Base-by-base conservation (phyloP, 2,797 vertebrate species). In the Esox masquinongy region DNA sequence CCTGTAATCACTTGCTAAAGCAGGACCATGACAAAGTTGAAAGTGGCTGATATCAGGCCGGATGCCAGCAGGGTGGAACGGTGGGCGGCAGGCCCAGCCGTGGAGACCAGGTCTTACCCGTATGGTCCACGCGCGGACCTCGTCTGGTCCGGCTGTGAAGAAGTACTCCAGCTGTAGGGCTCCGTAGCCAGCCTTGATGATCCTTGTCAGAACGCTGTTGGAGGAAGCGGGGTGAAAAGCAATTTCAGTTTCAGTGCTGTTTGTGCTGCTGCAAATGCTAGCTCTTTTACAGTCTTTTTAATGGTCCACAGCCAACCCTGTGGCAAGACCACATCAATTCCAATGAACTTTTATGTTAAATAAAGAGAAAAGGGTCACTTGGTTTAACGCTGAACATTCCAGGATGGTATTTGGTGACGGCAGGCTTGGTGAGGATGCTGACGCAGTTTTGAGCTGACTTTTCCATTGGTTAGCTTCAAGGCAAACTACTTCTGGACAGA, bases 1-100 rank as follows among this genome's bases (percentile, higher is more conserved):
- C 95, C 96, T 97, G 95, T 98, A 97, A 97, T 96, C 95, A 97
- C 95, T 96, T 95, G 95, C 95, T 96, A 96, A 97, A 83, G 96
- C 95, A 94, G 94, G 94, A 95, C 95, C 96, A 96, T 97, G 96
- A 97, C 96, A 96, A 95, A 97, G 96, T 97, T 97, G 95, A 96
- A 95, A 96, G 95, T 95, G 94, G 93, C 95, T 92, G 96, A 97
- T 97, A 98, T 96, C 95, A 95, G 96, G 90, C 93, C 94, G 94
- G 94, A 93, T 85, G 95, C 95, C 95, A 96, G 95, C 95, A 96
- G 96, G 95, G 94, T 95, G 95, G 96, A 95, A 95, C 93, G 89
- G 91, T 90, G 89, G 76, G 78, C 83, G 82, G 76, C 36, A 9
- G n/a, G 79, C 80, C 85, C 82, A 67, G 84, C 56, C 22, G 4